These are phyloP conservation scores for Nomada goodeniana DNA, from an alignment of 2,888 invertebrate genomes.

Conservation along the genomic window DNA sequence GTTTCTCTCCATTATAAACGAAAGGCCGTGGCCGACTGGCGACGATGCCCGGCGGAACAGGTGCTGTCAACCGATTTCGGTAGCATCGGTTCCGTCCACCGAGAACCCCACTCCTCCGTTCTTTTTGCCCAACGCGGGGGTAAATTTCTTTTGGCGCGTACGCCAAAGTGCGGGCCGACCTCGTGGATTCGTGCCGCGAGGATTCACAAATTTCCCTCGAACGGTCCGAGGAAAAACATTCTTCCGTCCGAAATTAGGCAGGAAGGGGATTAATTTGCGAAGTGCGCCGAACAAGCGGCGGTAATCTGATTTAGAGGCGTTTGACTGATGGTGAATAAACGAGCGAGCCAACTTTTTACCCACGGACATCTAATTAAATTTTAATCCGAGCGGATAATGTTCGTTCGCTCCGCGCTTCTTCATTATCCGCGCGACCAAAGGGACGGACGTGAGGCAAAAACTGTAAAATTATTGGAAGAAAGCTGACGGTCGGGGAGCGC, in stretches of 20 bases:
- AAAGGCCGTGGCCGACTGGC: constrained; percentile 62
- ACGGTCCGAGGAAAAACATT: neutral
- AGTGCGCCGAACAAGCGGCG: neutral
- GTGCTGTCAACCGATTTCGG: constrained; percentile 72
- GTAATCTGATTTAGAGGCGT: constrained; percentile 19
- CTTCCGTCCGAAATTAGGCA: neutral
- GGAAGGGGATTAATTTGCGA: constrained; percentile 15
- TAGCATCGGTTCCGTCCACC: constrained; percentile 59
- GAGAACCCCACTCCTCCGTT: neutral
- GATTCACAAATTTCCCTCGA: neutral
- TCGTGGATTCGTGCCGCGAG: too few species aligned
- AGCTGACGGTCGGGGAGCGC: neutral
- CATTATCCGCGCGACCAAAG: neutral
- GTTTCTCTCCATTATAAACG: constrained; percentile 55
- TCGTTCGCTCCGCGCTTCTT: neutral
- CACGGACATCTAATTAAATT: constrained; percentile 11
- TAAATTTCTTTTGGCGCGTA: neutral
- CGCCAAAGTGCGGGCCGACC: too few species aligned
- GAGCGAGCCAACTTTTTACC: constrained; percentile 16
- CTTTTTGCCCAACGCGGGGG: neutral
- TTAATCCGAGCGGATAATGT: constrained; percentile 7
- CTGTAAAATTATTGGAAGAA: neutral
- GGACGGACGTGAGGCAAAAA: neutral
- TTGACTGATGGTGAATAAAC: constrained; percentile 10
- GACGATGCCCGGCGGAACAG: constrained; percentile 58